These are phyloP conservation scores for Punctoribates punctum DNA, from an alignment of 2,888 invertebrate species.

Conservation along the genomic window DNA sequence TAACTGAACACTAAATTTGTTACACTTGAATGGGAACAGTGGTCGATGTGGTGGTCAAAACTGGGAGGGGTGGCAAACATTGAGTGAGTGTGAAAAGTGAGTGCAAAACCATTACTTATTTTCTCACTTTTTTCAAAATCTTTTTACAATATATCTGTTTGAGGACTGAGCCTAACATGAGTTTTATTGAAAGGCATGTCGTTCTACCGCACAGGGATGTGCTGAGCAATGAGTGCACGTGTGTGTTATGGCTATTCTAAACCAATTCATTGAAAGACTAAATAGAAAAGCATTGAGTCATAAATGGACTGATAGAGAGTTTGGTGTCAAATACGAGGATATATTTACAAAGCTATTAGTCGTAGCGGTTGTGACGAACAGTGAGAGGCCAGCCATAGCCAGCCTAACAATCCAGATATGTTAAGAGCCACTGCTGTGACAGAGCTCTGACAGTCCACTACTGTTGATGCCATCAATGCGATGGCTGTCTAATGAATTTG, in stretches of 20 bases:
- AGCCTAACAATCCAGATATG: constrained; percentile 15
- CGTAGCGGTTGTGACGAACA: not conserved
- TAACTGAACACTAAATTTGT: constrained; percentile 20
- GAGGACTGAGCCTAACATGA: not conserved
- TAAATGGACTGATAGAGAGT: constrained; percentile 29
- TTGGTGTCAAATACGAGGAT: constrained; percentile 31
- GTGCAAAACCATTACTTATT: constrained; percentile 27
- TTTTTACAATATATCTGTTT: constrained; percentile 24
- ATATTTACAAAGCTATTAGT: constrained; percentile 36
- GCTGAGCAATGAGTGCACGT: constrained; percentile 18
- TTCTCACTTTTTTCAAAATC: constrained; percentile 18
- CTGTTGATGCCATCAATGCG: constrained; percentile 24
- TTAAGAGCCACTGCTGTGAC: constrained; percentile 18
- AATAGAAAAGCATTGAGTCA: constrained; percentile 32
- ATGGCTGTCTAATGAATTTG: not conserved
- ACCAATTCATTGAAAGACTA: constrained; percentile 23
- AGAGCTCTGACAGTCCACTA: not conserved
- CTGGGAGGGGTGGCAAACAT: constrained; percentile 29
- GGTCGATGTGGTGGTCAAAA: constrained; percentile 24
- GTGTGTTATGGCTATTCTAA: constrained; percentile 3
- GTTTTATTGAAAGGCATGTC: constrained; percentile 30
- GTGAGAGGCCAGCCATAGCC: not conserved
- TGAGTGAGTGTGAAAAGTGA: not conserved
- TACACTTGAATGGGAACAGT: not conserved
- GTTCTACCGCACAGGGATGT: constrained; percentile 20